phyloP scores from a whole-genome alignment of 1,140 invertebrate species.

The Drosophila mayri region DNA sequence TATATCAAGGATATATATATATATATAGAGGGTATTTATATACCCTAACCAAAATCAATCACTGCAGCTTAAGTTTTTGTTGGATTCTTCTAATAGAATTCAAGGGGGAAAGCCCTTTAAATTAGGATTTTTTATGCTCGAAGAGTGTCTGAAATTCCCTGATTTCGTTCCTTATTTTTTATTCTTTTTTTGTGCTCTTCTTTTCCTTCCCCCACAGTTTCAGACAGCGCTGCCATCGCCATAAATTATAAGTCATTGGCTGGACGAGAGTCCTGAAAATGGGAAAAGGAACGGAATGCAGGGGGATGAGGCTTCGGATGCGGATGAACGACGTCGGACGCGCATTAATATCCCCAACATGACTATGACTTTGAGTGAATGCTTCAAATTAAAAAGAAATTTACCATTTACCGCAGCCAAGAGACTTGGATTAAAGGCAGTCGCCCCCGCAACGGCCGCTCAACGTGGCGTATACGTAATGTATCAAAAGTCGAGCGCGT shows the following conservation, averaged over 20 bases:
- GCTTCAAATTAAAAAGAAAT: slow-evolving; percentile 84
- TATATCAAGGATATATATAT: not conserved
- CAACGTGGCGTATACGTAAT: slow-evolving; percentile 65
- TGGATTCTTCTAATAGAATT: slow-evolving; percentile 3
- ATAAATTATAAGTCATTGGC: slow-evolving; percentile 84
- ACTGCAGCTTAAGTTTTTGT: slow-evolving; percentile 10
- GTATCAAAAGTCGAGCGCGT: slow-evolving; percentile 62
- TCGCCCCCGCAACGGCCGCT: not conserved
- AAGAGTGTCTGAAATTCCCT: slow-evolving; percentile 7
- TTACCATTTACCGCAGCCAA: slow-evolving; percentile 73
- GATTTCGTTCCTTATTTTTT: slow-evolving; percentile 6
- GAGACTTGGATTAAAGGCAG: slow-evolving; percentile 63
- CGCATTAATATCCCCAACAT: slow-evolving; percentile 79
- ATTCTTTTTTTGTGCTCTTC: not conserved
- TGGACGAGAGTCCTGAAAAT: slow-evolving; percentile 31
- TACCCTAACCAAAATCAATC: slow-evolving; percentile 38
- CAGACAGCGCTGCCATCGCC: slow-evolving; percentile 61
- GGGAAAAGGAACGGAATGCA: not conserved
- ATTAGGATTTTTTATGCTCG: not conserved
- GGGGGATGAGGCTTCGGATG: not conserved
- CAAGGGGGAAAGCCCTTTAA: slow-evolving; percentile 7
- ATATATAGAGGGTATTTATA: not conserved
- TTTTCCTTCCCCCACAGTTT: slow-evolving; percentile 7
- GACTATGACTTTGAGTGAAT: slow-evolving; percentile 84
- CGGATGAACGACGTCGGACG: slow-evolving; percentile 19